Conservation (phyloP, 1,140 invertebrate genomes). For the Diorhabda elongata region DNA sequence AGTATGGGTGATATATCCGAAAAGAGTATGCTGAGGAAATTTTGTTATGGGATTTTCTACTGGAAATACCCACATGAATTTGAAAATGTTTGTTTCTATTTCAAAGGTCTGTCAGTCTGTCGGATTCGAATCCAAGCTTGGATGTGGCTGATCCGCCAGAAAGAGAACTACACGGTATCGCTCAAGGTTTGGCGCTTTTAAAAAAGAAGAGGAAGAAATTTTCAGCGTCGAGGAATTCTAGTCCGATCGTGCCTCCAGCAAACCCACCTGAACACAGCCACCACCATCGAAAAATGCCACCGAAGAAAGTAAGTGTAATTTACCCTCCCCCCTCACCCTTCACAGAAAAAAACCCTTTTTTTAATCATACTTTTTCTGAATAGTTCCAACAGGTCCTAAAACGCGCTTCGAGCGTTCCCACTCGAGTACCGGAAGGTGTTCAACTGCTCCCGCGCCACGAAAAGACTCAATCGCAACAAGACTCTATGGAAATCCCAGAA, state of each 20-base stretch:
- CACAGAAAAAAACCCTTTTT: too few relatives aligned
- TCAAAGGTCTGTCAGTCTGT: conserved; percentile 32
- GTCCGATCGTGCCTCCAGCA: conserved; percentile 51
- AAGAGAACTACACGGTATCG: conserved; percentile 39
- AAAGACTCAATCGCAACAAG: conserved; percentile 52
- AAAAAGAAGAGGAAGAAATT: conserved; percentile 76
- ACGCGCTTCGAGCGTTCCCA: conserved; percentile 59
- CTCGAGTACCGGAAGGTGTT: conserved; percentile 50
- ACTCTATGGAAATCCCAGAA: conserved; percentile 46
- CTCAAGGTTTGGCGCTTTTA: conserved; percentile 61
- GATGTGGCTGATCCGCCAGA: conserved; percentile 32
- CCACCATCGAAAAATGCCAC: conserved; percentile 21
- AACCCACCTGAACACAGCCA: conserved; percentile 35
- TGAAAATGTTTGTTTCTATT: background rate
- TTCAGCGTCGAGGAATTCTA: conserved; percentile 67
- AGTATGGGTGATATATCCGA: too few relatives aligned
- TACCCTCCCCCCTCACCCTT: background rate
- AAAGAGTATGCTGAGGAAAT: too few relatives aligned
- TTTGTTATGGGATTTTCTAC: too few relatives aligned
- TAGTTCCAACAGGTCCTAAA: conserved; percentile 50
- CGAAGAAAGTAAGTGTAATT: conserved; percentile 39
- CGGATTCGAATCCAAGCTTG: conserved; percentile 52
- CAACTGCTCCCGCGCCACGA: conserved; percentile 44
- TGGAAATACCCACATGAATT: too few relatives aligned
- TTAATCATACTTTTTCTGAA: background rate